These are phyloP conservation scores for Tipula helvola DNA, from an alignment of 2,888 invertebrate genomes.

Conservation along the genomic window DNA sequence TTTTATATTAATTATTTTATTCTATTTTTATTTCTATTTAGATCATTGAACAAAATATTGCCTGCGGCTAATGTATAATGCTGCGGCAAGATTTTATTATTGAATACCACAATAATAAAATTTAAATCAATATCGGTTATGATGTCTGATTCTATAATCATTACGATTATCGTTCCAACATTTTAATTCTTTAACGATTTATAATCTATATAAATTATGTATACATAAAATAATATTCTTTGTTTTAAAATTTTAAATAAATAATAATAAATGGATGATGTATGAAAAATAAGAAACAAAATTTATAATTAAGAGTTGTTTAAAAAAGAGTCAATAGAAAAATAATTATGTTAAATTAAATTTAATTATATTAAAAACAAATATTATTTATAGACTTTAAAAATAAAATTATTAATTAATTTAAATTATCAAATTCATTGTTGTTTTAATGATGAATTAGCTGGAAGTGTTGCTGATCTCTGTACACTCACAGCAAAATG, in stretches of 20 bases:
- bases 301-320: not conserved
- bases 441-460: slow-evolving; percentile 58
- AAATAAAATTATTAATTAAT: not conserved
- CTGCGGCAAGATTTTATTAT: no score
- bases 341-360: not conserved
- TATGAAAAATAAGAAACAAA: not conserved
- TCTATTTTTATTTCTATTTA: no score
- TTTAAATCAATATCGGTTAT: no score
- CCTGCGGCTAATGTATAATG: no score
- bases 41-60: no score
- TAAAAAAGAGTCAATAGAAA: not conserved
- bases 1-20: no score
- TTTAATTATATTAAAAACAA: not conserved
- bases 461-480: slow-evolving; percentile 79
- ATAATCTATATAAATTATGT: no score
- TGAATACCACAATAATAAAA: no score
- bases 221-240: not conserved
- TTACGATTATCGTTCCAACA: no score
- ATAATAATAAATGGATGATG: not conserved
- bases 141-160: no score
- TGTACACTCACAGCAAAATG: slow-evolving; percentile 45
- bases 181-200: no score
- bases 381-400: not conserved
- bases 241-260: not conserved
- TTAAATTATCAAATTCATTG: slow-evolving; percentile 35